A percentile compares a stretch with the other conserved stretches of the same genome.
These are phyloP conservation scores for Alexandromys fortis DNA, from an alignment of 2,113 vertebrate genomes.

Conservation along the genomic window DNA sequence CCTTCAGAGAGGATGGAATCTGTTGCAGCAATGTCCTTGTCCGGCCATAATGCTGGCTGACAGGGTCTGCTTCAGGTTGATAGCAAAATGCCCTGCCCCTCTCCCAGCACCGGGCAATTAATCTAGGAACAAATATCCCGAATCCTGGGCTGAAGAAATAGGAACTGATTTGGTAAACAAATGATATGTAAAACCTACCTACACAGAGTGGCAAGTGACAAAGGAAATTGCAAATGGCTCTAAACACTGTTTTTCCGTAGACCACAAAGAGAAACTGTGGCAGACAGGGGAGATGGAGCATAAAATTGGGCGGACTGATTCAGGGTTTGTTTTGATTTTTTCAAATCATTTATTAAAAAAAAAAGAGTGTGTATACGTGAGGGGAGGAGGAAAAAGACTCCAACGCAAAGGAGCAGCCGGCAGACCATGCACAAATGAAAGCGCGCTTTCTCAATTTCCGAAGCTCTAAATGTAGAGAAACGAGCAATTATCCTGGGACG, in stretches of 20 bases:
- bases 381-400: conserved; percentile 15
- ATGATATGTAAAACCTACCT: conserved; percentile 20
- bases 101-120: background rate
- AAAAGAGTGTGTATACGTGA: conserved; percentile 5
- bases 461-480: conserved; percentile 21
- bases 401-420: conserved; percentile 17
- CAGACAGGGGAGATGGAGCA: conserved; percentile 62
- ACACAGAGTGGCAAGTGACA: conserved; percentile 76
- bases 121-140: conserved; percentile 28
- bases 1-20: background rate
- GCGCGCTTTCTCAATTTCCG: background rate
- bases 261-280: conserved; percentile 39
- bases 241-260: background rate
- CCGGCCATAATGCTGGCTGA: background rate
- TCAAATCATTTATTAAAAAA: conserved; percentile 66
- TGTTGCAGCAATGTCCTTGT: background rate
- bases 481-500: background rate
- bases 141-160: background rate
- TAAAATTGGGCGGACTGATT: conserved; percentile 58
- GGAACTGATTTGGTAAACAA: conserved; percentile 51
- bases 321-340: conserved; percentile 75
- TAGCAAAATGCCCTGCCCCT: background rate
- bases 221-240: conserved; percentile 69
- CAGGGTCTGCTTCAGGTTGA: background rate
- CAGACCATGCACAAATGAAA: conserved; percentile 16